Conservation (phyloP, 2,797 vertebrate species). For the Syncerus caffer region DNA sequence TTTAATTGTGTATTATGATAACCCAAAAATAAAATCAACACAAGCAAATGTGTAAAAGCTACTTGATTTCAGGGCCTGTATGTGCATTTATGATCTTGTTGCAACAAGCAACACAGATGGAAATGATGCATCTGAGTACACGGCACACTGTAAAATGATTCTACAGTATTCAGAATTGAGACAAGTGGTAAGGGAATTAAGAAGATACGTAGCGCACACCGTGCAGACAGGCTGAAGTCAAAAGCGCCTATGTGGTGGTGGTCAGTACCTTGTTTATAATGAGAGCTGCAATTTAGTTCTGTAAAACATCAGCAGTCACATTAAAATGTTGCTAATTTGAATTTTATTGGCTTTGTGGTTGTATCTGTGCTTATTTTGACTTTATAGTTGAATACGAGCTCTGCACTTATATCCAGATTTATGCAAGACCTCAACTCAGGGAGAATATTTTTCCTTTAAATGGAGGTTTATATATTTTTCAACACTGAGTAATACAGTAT, state of each 20-base stretch:
- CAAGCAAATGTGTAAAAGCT: not conserved
- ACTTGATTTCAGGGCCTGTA: slow-evolving; percentile 18
- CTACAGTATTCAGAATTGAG: not conserved
- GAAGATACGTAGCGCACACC: not conserved
- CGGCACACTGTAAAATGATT: not conserved
- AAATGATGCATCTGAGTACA: slow-evolving; percentile 30
- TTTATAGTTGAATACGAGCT: not conserved
- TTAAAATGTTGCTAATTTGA: slow-evolving; percentile 8
- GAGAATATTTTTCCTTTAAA: slow-evolving; percentile 29
- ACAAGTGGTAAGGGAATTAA: not conserved
- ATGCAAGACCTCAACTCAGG: not conserved
- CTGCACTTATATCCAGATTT: slow-evolving; percentile 40
- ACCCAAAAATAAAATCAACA: slow-evolving; percentile 47
- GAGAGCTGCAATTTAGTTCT: not conserved
- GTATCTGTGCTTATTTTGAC: slow-evolving; percentile 18
- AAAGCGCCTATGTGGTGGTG: slow-evolving; percentile 20
- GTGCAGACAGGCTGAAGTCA: not conserved
- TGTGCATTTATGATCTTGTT: slow-evolving; percentile 54
- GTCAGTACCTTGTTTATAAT: slow-evolving; percentile 2
- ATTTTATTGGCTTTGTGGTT: slow-evolving; percentile 43
- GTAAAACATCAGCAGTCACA: slow-evolving; percentile 24
- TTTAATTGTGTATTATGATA: not conserved
- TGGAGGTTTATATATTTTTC: not conserved
- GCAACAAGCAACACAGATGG: slow-evolving; percentile 46
- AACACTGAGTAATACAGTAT: slow-evolving; percentile 33